Conservation (phyloP, 23 tunicate genomes). For the Aplidium turbinatum region DNA sequence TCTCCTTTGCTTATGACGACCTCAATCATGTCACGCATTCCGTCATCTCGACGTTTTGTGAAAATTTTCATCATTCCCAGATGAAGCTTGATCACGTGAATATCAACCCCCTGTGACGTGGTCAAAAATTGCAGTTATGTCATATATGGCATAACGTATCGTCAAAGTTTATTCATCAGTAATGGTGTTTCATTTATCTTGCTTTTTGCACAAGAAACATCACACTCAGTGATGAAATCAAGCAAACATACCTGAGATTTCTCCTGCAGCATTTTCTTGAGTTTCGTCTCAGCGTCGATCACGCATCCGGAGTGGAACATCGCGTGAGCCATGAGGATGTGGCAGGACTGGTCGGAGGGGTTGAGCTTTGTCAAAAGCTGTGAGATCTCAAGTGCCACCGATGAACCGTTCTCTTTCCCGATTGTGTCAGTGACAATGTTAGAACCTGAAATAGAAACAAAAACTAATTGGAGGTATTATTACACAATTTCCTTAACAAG, state of each 20-base stretch:
- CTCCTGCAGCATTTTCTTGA: conserved; percentile 65
- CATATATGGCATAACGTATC: not conserved
- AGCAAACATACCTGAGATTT: conserved; percentile 34
- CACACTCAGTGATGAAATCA: not conserved
- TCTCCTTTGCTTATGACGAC: conserved; percentile 54
- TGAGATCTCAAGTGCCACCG: conserved; percentile 54
- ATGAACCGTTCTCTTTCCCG: conserved; percentile 26
- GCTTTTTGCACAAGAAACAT: not conserved
- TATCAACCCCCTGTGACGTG: conserved; percentile 47
- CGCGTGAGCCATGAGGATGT: conserved; percentile 82
- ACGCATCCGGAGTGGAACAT: conserved; percentile 61
- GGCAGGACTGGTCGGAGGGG: conserved; percentile 69
- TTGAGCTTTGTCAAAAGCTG: conserved; percentile 75
- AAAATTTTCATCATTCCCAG: conserved; percentile 74
- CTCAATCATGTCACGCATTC: conserved; percentile 57
- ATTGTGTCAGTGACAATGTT: too few relatives aligned
- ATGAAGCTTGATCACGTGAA: conserved; percentile 70
- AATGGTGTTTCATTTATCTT: not conserved
- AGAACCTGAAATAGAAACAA: too few relatives aligned
- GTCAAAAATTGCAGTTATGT: too few relatives aligned
- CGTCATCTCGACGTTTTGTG: conserved; percentile 63
- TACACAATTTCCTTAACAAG: too few relatives aligned
- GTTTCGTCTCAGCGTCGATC: conserved; percentile 75
- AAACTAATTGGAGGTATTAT: too few relatives aligned
- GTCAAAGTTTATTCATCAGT: not conserved